Percentiles rank a stretch among this genome's conserved stretches.
Evolutionary conservation across 2,797 vertebrate species (phyloP).

Genomic region (Coregonus ussuriensis): DNA sequence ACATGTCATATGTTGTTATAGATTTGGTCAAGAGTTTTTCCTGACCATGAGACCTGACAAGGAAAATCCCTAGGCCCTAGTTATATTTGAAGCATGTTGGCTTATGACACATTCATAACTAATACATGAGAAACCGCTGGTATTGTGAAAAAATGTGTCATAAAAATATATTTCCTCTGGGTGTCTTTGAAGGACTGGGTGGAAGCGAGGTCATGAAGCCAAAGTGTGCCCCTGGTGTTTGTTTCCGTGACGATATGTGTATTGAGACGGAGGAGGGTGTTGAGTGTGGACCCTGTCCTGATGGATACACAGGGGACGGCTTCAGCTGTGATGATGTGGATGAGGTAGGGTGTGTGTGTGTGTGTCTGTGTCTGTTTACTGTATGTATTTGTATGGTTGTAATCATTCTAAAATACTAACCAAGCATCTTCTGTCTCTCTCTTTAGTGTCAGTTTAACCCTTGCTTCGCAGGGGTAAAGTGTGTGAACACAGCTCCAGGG

Average conservation of each 20-base stretch:
- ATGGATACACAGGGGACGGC: constrained; percentile 92
- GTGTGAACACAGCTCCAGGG: constrained; percentile 90
- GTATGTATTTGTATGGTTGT: neutral
- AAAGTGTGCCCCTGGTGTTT: constrained; percentile 81
- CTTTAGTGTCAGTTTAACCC: constrained; percentile 91
- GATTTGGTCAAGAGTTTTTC: neutral
- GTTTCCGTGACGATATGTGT: constrained; percentile 88
- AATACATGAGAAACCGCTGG: neutral
- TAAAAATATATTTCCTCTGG: neutral
- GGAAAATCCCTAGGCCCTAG: neutral
- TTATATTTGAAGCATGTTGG: neutral
- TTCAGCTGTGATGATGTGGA: constrained; percentile 91
- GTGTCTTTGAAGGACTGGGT: constrained; percentile 66
- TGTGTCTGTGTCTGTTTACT: neutral
- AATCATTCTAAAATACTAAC: neutral
- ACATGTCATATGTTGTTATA: neutral
- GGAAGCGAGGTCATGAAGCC: constrained; percentile 74
- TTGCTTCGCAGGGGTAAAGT: constrained; percentile 93
- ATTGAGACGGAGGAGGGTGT: constrained; percentile 83
- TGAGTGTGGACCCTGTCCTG: constrained; percentile 92
- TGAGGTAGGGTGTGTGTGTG: constrained; percentile 78
- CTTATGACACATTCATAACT: neutral
- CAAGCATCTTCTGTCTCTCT: neutral
- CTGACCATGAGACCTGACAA: neutral
- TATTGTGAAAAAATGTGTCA: neutral